Conservation (phyloP, 2,888 invertebrate genomes). For the Colostygia pectinataria region DNA sequence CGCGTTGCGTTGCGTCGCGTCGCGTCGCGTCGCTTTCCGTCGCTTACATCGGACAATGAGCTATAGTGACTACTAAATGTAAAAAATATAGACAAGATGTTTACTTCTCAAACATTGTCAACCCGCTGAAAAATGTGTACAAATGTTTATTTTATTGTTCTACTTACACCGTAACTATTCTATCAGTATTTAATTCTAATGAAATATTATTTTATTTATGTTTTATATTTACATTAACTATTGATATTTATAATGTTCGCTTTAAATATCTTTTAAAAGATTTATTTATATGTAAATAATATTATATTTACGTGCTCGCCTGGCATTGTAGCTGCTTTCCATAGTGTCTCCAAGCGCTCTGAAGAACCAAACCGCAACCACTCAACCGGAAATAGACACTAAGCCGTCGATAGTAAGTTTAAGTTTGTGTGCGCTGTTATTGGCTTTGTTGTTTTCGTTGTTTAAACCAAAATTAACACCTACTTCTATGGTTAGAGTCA, state of each 20-base stretch:
- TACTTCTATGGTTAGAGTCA: too few species aligned
- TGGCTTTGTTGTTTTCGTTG: slow-evolving; percentile 16
- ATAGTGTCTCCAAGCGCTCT: slow-evolving; percentile 65
- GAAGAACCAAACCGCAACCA: slow-evolving; percentile 46
- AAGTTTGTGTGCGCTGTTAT: slow-evolving; percentile 21
- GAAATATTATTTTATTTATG: not conserved
- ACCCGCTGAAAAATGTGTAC: too few species aligned
- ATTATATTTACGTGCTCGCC: slow-evolving; percentile 49
- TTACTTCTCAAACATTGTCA: too few species aligned
- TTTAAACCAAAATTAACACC: too few species aligned
- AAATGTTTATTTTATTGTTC: too few species aligned
- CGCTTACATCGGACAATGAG: too few species aligned
- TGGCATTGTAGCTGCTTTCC: slow-evolving; percentile 66
- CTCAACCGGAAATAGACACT: slow-evolving; percentile 44
- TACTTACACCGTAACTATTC: too few species aligned
- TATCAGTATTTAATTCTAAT: too few species aligned
- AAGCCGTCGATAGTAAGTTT: slow-evolving; percentile 67
- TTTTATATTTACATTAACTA: not conserved
- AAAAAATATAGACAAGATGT: too few species aligned
- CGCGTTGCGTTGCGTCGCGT: too few species aligned
- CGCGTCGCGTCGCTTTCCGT: too few species aligned
- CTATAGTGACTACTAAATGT: too few species aligned
- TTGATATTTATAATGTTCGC: not conserved
- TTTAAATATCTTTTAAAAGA: slow-evolving; percentile 14
- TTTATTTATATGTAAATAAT: slow-evolving; percentile 37